Evolutionary conservation across 2,113 vertebrate genomes (phyloP).

Genomic region (Synchiropus splendidus): DNA sequence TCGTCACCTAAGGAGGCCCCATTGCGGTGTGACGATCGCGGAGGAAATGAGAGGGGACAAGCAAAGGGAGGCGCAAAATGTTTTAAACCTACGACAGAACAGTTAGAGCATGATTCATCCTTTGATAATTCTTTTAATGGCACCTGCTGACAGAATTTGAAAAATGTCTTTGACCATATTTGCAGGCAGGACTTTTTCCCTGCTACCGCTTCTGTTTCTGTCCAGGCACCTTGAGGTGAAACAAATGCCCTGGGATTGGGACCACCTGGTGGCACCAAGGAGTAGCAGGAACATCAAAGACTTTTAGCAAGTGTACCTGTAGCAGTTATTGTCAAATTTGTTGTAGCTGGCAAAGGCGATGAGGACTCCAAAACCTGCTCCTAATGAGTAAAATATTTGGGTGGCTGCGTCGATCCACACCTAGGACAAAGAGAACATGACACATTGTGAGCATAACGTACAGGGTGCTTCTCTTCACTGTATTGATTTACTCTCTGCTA

Average conservation of each 20-base stretch:
- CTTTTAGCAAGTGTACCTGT: conserved; percentile 69
- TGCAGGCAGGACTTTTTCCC: no score
- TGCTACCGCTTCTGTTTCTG: no score
- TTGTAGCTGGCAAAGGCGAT: conserved; percentile 99
- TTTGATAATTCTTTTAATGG: neutral
- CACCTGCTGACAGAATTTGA: neutral
- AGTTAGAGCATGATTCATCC: neutral
- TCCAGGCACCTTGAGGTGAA: no score
- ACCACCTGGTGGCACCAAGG: no score
- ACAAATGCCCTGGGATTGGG: no score
- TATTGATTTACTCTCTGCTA: no score
- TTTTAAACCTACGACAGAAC: neutral
- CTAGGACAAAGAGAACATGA: conserved; percentile 46
- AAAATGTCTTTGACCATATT: no score
- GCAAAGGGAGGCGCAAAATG: neutral
- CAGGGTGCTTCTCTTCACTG: no score
- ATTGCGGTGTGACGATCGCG: conserved; percentile 1
- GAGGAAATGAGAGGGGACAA: conserved; percentile 8
- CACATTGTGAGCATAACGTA: no score
- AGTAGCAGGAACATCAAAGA: no score
- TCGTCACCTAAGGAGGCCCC: conserved; percentile 7
- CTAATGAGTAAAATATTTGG: conserved; percentile 96
- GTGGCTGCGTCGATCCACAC: conserved; percentile 98
- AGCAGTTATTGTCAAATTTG: conserved; percentile 98
- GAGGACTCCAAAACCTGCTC: conserved; percentile 93